Evolutionary conservation across 1,140 invertebrate species (phyloP).

Genomic region (Meloidogyne chitwoodi): DNA sequence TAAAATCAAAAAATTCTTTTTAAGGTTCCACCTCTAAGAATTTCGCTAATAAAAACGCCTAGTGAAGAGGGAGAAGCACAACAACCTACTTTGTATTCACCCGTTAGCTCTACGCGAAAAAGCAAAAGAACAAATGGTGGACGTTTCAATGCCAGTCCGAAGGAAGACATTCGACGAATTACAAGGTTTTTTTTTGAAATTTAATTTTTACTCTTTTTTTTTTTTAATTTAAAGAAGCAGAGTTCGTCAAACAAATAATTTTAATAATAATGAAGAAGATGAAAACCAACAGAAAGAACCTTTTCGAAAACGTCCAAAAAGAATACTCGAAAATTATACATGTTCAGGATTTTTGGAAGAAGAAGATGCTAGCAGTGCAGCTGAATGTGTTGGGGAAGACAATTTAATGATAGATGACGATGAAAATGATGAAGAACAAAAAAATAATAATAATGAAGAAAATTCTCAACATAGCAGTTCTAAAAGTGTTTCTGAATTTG

Average conservation of each 20-base stretch:
- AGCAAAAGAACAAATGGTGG: background rate
- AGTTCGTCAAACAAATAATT: constrained; percentile 19
- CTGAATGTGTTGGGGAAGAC: background rate
- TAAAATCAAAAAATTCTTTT: background rate
- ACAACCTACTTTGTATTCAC: background rate
- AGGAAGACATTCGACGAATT: constrained; percentile 18
- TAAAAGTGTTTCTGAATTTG: background rate
- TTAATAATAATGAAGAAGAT: background rate
- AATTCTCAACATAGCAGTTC: constrained; percentile 1
- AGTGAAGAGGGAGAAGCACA: constrained; percentile 20
- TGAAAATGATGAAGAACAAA: background rate
- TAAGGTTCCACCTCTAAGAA: constrained; percentile 28
- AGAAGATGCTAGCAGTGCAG: constrained; percentile 10
- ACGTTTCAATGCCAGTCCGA: background rate
- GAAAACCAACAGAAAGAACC: background rate
- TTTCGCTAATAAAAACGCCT: constrained; percentile 27
- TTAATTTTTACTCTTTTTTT: background rate
- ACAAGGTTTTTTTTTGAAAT: constrained; percentile 8
- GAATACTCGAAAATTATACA: background rate
- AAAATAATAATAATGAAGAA: background rate
- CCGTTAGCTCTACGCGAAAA: background rate
- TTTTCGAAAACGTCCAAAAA: background rate
- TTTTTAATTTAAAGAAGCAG: constrained; percentile 12
- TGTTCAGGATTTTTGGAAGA: constrained; percentile 14
- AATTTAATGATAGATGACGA: background rate